Evolutionary conservation across 2,797 vertebrate species (phyloP), one percentile per base, ranked within the genome.

Genomic region (Craterocephalus amniculus): DNA sequence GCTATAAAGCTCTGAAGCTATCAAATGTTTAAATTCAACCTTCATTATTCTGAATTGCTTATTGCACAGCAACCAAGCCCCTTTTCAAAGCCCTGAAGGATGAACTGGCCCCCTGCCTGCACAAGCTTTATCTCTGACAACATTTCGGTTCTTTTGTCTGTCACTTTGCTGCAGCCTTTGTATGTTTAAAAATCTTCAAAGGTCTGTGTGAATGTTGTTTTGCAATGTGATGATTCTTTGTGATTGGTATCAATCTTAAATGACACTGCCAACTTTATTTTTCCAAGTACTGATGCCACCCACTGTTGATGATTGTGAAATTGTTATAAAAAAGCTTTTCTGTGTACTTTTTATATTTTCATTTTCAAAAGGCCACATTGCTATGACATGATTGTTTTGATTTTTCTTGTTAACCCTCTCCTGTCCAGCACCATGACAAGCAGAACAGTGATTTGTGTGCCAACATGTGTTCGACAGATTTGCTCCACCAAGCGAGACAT

Each of bases 301-400:
- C 12, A 36, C 14, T 52, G 13, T 13, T 63, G 22, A 72, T 43
- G 16, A 58, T 72, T 61, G 43, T 2, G 20, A 10, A n/a, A 27
- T 26, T 52, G 10, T 11, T 52, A 24, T 8, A 16, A 16, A 4
- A 43, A 20, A 43, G 40, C n/a, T 55, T 36, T n/a, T 22, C 26
- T 7, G 6, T 10, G 45, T 54, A 12, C 56, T 45, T 70, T 74
- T 67, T 31, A 58, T 27, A 26, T 38, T 43, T 31, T 57, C 48
- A 29, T 70, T 57, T 58, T 45, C 32, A 40, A 29, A 35, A 70
- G 59, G 58, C 20, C 27, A 12, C 32, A 13, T 38, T 58, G 31
- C 43, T 68, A 68, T 76, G 35, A 78, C 52, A 72, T 9, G 13
- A 31, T 64, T 68, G 79, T 87, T 87, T 85, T 76, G 4, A 4